A percentile compares a stretch with the other conserved stretches of the same genome.
phyloP scores from a whole-genome alignment of 2,113 vertebrate genomes.

The Anthoscopus minutus region DNA sequence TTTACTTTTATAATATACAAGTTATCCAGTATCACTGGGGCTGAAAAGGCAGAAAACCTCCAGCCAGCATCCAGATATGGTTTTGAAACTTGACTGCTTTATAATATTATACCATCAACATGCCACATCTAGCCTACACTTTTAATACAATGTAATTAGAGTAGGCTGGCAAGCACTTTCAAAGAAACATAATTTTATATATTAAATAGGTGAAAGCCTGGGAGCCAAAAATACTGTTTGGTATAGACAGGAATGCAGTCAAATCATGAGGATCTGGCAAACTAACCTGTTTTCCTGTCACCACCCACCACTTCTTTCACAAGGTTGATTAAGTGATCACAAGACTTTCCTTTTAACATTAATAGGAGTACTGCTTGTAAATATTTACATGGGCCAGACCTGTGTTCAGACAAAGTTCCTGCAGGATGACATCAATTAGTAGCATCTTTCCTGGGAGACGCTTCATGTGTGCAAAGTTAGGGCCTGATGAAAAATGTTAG shows the following conservation, averaged over 20 bases:
- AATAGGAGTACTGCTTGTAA: neutral
- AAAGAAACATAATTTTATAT: neutral
- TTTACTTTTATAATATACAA: neutral
- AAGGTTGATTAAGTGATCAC: neutral
- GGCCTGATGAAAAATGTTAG: neutral
- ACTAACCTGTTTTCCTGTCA: neutral
- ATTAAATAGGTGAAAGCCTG: neutral
- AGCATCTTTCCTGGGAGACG: neutral
- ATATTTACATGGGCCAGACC: neutral
- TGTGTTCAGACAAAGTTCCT: neutral
- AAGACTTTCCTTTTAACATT: neutral
- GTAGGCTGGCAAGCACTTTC: neutral
- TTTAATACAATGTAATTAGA: neutral
- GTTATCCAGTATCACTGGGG: neutral
- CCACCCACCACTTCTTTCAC: neutral
- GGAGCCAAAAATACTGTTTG: neutral
- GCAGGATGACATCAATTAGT: neutral
- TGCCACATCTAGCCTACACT: neutral
- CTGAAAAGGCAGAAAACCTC: neutral
- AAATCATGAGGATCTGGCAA: neutral
- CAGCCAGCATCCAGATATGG: neutral
- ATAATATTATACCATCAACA: neutral
- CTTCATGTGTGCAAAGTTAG: neutral
- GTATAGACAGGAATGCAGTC: neutral
- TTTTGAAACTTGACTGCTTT: neutral